A percentile compares a stretch with the other conserved stretches of the same genome.
Evolutionary conservation across 2,888 invertebrate genomes (phyloP).

Genomic region (Rutpela maculata): DNA sequence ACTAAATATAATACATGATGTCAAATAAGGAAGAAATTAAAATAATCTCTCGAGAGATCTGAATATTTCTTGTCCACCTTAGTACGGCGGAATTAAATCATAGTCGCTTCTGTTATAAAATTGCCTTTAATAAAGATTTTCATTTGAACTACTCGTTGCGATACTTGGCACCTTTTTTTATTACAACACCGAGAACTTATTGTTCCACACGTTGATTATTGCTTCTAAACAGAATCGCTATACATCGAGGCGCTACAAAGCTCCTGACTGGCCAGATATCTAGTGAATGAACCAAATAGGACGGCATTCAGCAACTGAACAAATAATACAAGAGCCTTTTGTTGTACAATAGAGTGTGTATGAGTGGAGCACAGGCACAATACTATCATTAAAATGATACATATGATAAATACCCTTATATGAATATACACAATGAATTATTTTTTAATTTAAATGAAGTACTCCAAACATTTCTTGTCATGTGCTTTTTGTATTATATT

Average conservation of each 20-base stretch:
- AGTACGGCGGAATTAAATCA: no score
- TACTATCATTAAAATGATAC: slow-evolving; percentile 43
- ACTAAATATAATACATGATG: no score
- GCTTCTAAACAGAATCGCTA: slow-evolving; percentile 67
- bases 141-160: slow-evolving; percentile 55
- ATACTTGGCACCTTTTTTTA: slow-evolving; percentile 59
- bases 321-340: slow-evolving; percentile 48
- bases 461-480: slow-evolving; percentile 32
- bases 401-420: slow-evolving; percentile 36
- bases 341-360: slow-evolving; percentile 14
- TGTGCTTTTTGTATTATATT: slow-evolving; percentile 11
- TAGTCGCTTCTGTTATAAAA: slow-evolving; percentile 24
- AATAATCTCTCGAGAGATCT: no score
- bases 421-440: slow-evolving; percentile 36
- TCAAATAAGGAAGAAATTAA: no score
- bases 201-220: slow-evolving; percentile 62
- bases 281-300: slow-evolving; percentile 39
- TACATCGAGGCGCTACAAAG: slow-evolving; percentile 67
- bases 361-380: slow-evolving; percentile 49
- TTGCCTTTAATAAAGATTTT: slow-evolving; percentile 15
- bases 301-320: slow-evolving; percentile 39
- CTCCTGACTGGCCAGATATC: slow-evolving; percentile 54
- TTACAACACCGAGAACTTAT: slow-evolving; percentile 54
- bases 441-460: slow-evolving; percentile 27
- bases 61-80: no score